Percentiles rank a stretch among this genome's conserved stretches.
Evolutionary conservation across 2,888 invertebrate genomes (phyloP).

Genomic region (Thysanoteuthis rhombus): DNA sequence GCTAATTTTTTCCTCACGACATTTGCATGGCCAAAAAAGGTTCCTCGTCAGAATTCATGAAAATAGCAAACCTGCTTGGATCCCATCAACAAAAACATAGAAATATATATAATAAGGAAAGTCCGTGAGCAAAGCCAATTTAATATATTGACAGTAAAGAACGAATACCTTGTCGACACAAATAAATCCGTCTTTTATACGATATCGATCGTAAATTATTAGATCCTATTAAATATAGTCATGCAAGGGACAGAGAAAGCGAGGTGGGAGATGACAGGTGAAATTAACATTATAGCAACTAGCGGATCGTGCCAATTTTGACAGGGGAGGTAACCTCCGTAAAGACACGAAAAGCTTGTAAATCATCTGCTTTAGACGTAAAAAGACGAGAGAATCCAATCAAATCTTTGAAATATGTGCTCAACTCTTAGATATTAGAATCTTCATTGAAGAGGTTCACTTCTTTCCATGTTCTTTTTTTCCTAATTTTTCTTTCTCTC

Average conservation of each 20-base stretch:
- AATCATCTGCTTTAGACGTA: too few species aligned
- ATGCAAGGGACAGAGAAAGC: not conserved
- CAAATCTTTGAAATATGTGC: too few species aligned
- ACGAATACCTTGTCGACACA: not conserved
- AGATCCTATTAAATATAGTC: not conserved
- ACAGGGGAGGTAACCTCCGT: not conserved
- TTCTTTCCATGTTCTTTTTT: too few species aligned
- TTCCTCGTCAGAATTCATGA: too few species aligned
- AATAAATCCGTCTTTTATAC: not conserved
- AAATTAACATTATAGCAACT: not conserved
- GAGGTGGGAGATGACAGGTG: not conserved
- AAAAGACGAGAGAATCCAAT: too few species aligned
- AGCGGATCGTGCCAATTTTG: not conserved
- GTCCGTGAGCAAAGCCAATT: not conserved
- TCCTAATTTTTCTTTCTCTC: not conserved
- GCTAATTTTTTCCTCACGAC: too few species aligned
- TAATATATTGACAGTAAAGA: not conserved
- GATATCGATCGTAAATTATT: not conserved
- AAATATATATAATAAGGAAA: not conserved
- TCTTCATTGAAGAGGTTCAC: too few species aligned
- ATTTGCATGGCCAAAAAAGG: too few species aligned
- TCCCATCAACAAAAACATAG: not conserved
- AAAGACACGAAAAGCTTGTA: too few species aligned
- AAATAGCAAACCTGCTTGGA: not conserved
- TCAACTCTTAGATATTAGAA: too few species aligned